Conservation (phyloP, 2,113 vertebrate genomes). For the Electrona antarctica region DNA sequence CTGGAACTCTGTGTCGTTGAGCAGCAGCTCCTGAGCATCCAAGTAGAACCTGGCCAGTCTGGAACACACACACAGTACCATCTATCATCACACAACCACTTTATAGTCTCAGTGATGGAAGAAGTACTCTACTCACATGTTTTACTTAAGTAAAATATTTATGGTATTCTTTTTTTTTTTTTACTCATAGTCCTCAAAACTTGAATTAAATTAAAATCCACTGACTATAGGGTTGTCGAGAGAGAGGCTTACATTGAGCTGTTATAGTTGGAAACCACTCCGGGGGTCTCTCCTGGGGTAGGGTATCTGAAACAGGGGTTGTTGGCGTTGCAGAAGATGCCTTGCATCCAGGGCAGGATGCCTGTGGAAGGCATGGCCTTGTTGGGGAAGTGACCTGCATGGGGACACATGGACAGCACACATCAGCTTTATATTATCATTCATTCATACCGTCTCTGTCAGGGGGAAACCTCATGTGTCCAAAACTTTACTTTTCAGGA, state of each 20-base stretch:
- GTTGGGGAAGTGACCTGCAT: conserved; percentile 95
- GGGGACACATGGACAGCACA: conserved; percentile 36
- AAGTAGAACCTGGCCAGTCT: conserved; percentile 88
- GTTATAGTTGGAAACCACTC: conserved; percentile 94
- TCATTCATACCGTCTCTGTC: too few relatives aligned
- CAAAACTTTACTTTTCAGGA: too few relatives aligned
- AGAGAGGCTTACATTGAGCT: conserved; percentile 87
- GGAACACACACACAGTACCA: conserved; percentile 31
- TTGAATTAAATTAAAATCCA: too few relatives aligned
- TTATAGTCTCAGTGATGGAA: too few relatives aligned
- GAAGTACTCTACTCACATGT: too few relatives aligned
- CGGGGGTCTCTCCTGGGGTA: conserved; percentile 88
- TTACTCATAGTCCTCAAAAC: too few relatives aligned
- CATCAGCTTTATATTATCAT: too few relatives aligned
- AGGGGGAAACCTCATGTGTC: too few relatives aligned
- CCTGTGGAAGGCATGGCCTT: conserved; percentile 97
- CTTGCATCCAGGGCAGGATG: conserved; percentile 91
- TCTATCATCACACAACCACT: not conserved
- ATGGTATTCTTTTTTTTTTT: too few relatives aligned
- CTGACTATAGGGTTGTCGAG: too few relatives aligned
- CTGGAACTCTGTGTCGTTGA: conserved; percentile 78
- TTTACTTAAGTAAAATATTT: too few relatives aligned
- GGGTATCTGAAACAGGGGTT: conserved; percentile 92
- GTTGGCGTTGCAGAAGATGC: conserved; percentile 95
- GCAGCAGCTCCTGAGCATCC: conserved; percentile 86